phyloP scores from a whole-genome alignment of 2,888 invertebrate genomes.

The Orthonychiurus folsomi region DNA sequence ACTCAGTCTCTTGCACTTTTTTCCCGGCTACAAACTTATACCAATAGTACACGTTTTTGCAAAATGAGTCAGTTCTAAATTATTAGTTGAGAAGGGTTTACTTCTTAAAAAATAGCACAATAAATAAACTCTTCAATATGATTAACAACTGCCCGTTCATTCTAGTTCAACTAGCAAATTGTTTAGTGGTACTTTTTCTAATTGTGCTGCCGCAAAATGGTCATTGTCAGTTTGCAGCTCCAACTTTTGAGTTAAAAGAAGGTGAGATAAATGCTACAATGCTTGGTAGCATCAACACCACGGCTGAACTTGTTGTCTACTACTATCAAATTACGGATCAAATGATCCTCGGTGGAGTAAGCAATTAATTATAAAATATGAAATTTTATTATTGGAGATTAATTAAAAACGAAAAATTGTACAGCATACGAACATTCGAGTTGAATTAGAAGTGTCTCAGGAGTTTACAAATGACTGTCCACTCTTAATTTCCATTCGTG shows the following conservation, averaged over 20 bases:
- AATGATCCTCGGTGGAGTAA: background rate
- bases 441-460: background rate
- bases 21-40: too few species aligned
- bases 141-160: too few species aligned
- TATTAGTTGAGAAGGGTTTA: too few species aligned
- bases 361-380: background rate
- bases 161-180: too few species aligned
- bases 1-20: too few species aligned
- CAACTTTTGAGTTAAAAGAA: background rate
- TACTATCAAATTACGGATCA: background rate
- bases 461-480: conserved; percentile 6
- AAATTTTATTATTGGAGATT: too few species aligned
- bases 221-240: background rate
- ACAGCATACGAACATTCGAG: background rate
- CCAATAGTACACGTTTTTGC: too few species aligned
- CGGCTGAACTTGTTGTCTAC: background rate
- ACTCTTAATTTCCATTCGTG: conserved; percentile 14
- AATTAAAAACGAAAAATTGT: too few species aligned
- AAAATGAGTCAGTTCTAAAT: too few species aligned
- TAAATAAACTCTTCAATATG: too few species aligned
- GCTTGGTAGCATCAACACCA: background rate
- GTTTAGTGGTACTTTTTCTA: too few species aligned
- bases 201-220: background rate
- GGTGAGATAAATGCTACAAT: conserved; percentile 1
- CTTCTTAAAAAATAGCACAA: too few species aligned